phyloP scores from a whole-genome alignment of 2,113 vertebrate genomes.

The Kryptolebias marmoratus region DNA sequence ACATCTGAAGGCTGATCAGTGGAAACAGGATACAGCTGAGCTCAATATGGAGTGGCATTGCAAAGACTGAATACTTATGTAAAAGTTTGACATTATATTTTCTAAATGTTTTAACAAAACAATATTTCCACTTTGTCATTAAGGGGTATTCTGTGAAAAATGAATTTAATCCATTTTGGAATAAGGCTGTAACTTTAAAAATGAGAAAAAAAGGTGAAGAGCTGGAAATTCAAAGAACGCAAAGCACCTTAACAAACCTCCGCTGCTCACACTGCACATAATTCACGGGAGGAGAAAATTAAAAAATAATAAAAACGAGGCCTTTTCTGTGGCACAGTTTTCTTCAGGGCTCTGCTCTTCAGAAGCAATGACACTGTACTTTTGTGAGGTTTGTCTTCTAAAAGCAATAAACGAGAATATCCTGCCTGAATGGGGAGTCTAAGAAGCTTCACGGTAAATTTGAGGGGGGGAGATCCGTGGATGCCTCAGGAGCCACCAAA shows the following conservation, averaged over 20 bases:
- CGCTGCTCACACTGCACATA: slow-evolving; percentile 30
- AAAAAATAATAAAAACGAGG: neutral
- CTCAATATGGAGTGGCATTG: no score
- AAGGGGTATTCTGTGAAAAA: no score
- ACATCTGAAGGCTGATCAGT: no score
- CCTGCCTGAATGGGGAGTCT: slow-evolving; percentile 92
- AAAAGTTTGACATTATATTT: no score
- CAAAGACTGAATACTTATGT: no score
- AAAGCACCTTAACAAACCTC: slow-evolving; percentile 43
- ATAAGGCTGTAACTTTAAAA: no score
- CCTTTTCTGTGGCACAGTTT: slow-evolving; percentile 17
- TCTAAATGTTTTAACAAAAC: no score
- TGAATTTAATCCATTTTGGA: no score
- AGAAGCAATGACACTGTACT: slow-evolving; percentile 71
- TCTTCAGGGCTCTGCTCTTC: slow-evolving; percentile 51
- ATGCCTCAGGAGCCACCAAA: slow-evolving; percentile 94
- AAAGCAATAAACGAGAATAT: slow-evolving; percentile 87
- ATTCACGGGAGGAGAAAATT: slow-evolving; percentile 20
- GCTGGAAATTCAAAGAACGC: slow-evolving; percentile 7
- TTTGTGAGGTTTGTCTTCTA: slow-evolving; percentile 75
- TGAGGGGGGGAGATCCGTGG: slow-evolving; percentile 82
- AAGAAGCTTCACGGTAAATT: slow-evolving; percentile 86
- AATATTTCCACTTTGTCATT: no score
- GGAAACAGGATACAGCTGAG: no score
- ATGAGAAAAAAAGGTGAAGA: neutral